A percentile compares a stretch with the other conserved stretches of the same genome.
Conservation (phyloP, 2,888 invertebrate genomes). For the Amblyjoppa fuscipennis region DNA sequence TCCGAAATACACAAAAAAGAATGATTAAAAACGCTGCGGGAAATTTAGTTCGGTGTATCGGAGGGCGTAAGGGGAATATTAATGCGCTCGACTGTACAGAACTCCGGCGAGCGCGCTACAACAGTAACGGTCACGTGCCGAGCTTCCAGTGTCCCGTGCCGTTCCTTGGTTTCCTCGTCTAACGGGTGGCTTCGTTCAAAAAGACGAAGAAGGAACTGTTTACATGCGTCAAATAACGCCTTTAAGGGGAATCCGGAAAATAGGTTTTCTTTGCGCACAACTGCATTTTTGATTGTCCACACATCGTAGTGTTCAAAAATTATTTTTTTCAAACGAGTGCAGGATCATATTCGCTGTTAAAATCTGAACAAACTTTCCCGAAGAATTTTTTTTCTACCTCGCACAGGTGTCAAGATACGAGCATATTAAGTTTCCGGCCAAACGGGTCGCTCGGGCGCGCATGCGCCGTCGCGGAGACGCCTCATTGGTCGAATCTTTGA, state of each 20-base stretch:
- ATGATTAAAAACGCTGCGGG: not conserved
- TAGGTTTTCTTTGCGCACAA: not conserved
- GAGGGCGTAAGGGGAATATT: constrained; percentile 31
- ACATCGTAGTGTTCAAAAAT: not conserved
- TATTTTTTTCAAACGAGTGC: not conserved
- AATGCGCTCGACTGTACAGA: constrained; percentile 61
- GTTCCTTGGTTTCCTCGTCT: constrained; percentile 51
- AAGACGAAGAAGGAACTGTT: constrained; percentile 12
- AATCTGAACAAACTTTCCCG: constrained; percentile 1
- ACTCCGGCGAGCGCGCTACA: constrained; percentile 33
- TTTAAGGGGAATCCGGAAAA: too few relatives aligned
- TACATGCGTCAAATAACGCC: not conserved
- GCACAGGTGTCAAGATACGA: not conserved
- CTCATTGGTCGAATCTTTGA: not conserved
- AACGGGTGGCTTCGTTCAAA: constrained; percentile 55
- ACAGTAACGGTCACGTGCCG: constrained; percentile 68
- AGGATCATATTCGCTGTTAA: not conserved
- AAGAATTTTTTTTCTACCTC: not conserved
- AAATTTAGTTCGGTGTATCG: not conserved
- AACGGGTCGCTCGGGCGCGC: not conserved
- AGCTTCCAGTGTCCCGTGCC: constrained; percentile 62
- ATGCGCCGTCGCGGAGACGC: not conserved
- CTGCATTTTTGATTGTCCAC: not conserved
- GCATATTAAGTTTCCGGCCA: not conserved
- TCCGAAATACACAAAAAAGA: not conserved